These are phyloP conservation scores for Falco naumanni DNA, from an alignment of 2,797 vertebrate genomes.

Conservation along the genomic window DNA sequence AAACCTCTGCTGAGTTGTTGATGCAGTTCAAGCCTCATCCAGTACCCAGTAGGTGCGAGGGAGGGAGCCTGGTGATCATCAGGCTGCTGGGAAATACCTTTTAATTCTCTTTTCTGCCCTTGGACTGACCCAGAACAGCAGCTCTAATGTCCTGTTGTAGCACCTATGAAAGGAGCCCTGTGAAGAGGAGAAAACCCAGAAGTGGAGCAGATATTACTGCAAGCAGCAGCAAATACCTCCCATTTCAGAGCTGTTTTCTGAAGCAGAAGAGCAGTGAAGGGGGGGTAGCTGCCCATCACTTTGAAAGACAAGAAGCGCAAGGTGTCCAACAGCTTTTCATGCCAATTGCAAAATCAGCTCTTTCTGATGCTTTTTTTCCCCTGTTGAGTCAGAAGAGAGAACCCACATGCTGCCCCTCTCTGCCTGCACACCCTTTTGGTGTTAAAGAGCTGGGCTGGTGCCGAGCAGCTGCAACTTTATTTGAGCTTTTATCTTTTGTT, in stretches of 20 bases:
- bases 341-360: background rate
- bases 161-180: background rate
- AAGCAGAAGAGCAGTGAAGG: background rate
- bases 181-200: background rate
- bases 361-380: background rate
- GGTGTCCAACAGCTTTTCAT: background rate
- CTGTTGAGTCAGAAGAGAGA: background rate
- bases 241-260: background rate
- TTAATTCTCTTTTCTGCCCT: background rate
- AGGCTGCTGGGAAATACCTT: background rate
- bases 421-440: background rate
- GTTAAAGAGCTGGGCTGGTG: background rate
- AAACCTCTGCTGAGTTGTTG: background rate
- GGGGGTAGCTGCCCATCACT: background rate
- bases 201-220: background rate
- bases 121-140: background rate
- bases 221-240: background rate
- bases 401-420: background rate
- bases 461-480: background rate
- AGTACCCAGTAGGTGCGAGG: background rate
- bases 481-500: slow-evolving; percentile 26
- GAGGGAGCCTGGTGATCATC: background rate
- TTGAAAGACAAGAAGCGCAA: background rate
- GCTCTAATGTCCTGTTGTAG: background rate
- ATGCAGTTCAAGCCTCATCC: background rate